Percentiles rank a stretch among this genome's conserved stretches.
Evolutionary conservation across 1,140 invertebrate genomes (phyloP).

Genomic region (Proctacanthus coquilletti): DNA sequence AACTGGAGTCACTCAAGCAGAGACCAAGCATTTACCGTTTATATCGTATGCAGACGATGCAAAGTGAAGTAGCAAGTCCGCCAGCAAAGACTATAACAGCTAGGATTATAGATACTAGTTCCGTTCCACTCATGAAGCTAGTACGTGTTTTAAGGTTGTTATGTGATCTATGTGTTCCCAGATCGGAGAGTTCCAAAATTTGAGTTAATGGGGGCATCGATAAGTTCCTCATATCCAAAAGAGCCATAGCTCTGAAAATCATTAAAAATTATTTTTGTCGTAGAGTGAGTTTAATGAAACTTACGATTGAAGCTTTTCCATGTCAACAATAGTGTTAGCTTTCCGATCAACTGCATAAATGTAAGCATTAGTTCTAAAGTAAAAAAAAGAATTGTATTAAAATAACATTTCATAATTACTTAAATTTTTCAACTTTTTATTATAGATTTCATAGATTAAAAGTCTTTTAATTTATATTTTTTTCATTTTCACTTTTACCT

Average conservation of each 20-base stretch:
- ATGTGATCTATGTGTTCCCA: slow-evolving; percentile 25
- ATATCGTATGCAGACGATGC: slow-evolving; percentile 53
- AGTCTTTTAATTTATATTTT: too few relatives aligned
- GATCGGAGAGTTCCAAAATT: slow-evolving; percentile 39
- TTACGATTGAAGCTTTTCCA: slow-evolving; percentile 59
- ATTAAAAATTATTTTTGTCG: slow-evolving; percentile 3
- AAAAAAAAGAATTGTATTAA: slow-evolving; percentile 10
- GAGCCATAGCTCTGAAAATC: slow-evolving; percentile 3
- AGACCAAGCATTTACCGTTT: slow-evolving; percentile 38
- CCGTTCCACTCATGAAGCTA: slow-evolving; percentile 44
- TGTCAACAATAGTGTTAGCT: slow-evolving; percentile 65
- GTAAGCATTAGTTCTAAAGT: slow-evolving; percentile 65
- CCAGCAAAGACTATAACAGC: slow-evolving; percentile 64
- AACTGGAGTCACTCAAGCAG: too few relatives aligned
- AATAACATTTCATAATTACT: too few relatives aligned
- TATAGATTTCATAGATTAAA: too few relatives aligned
- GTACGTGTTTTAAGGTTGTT: slow-evolving; percentile 13
- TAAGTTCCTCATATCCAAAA: slow-evolving; percentile 4
- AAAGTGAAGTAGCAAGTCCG: slow-evolving; percentile 57
- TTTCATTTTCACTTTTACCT: too few relatives aligned
- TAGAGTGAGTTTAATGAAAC: slow-evolving; percentile 10
- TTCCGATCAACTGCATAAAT: slow-evolving; percentile 67
- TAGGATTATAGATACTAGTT: slow-evolving; percentile 61
- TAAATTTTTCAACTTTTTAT: too few relatives aligned
- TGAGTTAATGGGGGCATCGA: slow-evolving; percentile 32